Percentiles rank a stretch among this genome's conserved stretches.
phyloP scores from a whole-genome alignment of 2,113 vertebrate genomes.

The Dasyornis broadbenti region DNA sequence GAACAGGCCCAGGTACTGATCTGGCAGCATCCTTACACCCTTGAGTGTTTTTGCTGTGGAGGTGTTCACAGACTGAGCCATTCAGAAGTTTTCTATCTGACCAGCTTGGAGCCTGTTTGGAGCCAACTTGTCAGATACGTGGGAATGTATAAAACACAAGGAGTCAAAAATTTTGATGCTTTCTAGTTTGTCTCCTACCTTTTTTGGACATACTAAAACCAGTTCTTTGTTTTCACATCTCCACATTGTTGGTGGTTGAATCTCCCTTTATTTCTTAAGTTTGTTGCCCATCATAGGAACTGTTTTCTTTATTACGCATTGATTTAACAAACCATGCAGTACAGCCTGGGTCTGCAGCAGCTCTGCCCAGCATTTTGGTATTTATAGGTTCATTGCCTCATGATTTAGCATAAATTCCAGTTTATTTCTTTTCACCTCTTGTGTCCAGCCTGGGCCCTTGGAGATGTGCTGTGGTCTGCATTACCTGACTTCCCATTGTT shows the following conservation, averaged over 20 bases:
- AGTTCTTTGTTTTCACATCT: neutral
- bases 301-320: neutral
- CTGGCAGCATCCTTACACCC: neutral
- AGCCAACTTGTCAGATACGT: neutral
- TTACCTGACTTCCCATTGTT: neutral
- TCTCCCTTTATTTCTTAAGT: neutral
- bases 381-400: neutral
- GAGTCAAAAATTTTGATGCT: neutral
- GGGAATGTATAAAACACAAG: neutral
- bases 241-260: neutral
- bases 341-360: neutral
- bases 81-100: neutral
- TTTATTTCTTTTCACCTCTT: constrained; percentile 4
- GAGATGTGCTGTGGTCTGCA: constrained; percentile 36
- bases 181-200: neutral
- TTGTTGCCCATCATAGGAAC: neutral
- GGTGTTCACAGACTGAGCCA: neutral
- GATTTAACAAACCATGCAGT: neutral
- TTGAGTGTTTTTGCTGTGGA: neutral
- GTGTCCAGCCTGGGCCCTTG: constrained; percentile 21
- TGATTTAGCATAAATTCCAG: neutral
- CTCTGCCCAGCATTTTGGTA: neutral
- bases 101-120: neutral
- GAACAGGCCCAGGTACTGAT: neutral
- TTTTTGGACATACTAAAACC: neutral